Base-by-base conservation (phyloP, 1,140 invertebrate species). In the Ditylenchus dipsaci region DNA sequence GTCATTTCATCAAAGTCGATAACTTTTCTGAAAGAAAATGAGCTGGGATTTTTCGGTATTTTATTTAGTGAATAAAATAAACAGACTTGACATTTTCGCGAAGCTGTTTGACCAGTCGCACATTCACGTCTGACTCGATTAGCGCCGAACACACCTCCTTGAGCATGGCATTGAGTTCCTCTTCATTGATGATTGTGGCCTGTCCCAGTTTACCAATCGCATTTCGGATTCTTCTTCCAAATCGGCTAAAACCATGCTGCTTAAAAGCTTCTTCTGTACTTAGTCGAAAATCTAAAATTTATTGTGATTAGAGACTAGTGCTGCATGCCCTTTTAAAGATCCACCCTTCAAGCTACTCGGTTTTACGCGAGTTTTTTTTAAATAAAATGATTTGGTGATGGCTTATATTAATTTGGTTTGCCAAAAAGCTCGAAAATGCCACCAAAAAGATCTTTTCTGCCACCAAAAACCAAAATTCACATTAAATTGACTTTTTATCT, bases 91-190 rank as follows among this genome's bases (percentile, higher is more conserved):
- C 93, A 94, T 97, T 98, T 87, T 97, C 93, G 74, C 95, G 87
- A 13, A 99, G 86, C 84, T 93, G 89, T 85, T 97, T 97, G 0
- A 99, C 95, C 70, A 98, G 87, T 78, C 89, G 88, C 76, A 99
- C 95, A 86, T 99, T 98, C 27, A 99, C 95, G 89, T 99, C 96
- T 79, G 95, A 92, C 88, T 98, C 95, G 30, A 99, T 86, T 66
- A 99, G 87, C 26, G 96, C 96, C 63, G 90, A 98, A 95, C 30
- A 66, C 9, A 43, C 27, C 15, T 67, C 95, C 85, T 98, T 99
- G 26, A 99, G 89, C 92, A 99, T 96, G 86, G 91, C 90, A 90
- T 97, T 95, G 61, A 99, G 87, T 69, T 75, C 71, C 68, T 97
- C 94, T 87, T 98, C 93, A 88, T 97, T 97, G 76, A 98, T 98